phyloP scores from a whole-genome alignment of 2,888 invertebrate genomes.

The Erynnis tages region DNA sequence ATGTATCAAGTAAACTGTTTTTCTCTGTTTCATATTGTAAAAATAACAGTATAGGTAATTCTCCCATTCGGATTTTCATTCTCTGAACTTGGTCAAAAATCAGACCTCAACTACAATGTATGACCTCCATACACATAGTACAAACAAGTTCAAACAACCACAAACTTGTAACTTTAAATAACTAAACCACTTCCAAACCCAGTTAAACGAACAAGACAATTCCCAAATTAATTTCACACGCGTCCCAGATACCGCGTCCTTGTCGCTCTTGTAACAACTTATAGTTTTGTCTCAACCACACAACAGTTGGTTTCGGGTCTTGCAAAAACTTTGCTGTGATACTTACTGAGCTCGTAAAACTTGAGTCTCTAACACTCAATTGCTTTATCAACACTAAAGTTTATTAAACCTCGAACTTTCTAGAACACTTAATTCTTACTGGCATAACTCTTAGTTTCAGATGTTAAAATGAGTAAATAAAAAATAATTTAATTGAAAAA shows the following conservation, averaged over 20 bases:
- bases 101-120: too few relatives aligned
- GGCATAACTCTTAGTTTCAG: too few relatives aligned
- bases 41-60: too few relatives aligned
- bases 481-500: too few relatives aligned
- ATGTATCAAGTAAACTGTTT: too few relatives aligned
- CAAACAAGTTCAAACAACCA: too few relatives aligned
- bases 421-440: slow-evolving; percentile 17
- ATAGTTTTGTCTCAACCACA: slow-evolving; percentile 11
- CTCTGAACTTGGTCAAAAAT: too few relatives aligned
- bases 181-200: background rate
- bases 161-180: too few relatives aligned
- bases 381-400: slow-evolving; percentile 21
- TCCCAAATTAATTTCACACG: slow-evolving; percentile 5
- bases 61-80: too few relatives aligned
- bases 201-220: background rate
- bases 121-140: too few relatives aligned
- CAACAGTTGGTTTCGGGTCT: slow-evolving; percentile 12
- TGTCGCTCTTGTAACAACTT: slow-evolving; percentile 19
- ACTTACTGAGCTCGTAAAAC: slow-evolving; percentile 14
- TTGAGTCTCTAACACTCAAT: slow-evolving; percentile 18
- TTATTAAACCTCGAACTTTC: slow-evolving; percentile 10
- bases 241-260: background rate
- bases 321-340: slow-evolving; percentile 24
- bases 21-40: too few relatives aligned
- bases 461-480: too few relatives aligned